Conservation (phyloP, 2,797 vertebrate genomes). For the Danio jaintianensis region DNA sequence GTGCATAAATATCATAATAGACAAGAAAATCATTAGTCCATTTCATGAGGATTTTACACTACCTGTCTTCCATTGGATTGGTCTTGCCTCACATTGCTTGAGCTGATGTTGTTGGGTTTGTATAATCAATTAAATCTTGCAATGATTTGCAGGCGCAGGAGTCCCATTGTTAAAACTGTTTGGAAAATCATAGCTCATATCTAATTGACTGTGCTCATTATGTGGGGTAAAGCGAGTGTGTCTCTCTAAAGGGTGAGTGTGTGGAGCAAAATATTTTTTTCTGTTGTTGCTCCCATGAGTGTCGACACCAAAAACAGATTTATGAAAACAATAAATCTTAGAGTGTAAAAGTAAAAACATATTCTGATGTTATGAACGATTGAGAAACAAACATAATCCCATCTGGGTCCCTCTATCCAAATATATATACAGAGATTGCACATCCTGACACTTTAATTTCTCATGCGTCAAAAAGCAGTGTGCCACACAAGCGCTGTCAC, state of each 20-base stretch:
- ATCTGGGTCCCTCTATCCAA: background rate
- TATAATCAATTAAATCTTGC: background rate
- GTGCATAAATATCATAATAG: too few relatives aligned
- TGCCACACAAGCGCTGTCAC: slow-evolving; percentile 11
- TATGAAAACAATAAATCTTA: slow-evolving; percentile 34
- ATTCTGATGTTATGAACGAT: background rate
- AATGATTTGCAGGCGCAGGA: background rate
- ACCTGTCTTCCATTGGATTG: background rate
- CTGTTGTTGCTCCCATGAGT: background rate
- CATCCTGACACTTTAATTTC: slow-evolving; percentile 8
- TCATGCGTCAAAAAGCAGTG: background rate
- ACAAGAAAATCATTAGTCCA: too few relatives aligned
- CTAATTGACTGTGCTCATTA: slow-evolving; percentile 8
- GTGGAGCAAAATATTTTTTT: background rate
- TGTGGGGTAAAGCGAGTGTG: background rate
- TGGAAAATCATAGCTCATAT: slow-evolving; percentile 5
- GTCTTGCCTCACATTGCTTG: background rate
- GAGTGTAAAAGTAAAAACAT: slow-evolving; percentile 12
- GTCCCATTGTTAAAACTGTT: background rate
- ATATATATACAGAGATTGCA: slow-evolving; percentile 16
- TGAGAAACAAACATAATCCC: slow-evolving; percentile 20
- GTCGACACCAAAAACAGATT: slow-evolving; percentile 16
- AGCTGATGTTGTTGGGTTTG: background rate
- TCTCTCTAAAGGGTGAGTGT: background rate
- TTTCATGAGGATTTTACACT: too few relatives aligned